phyloP scores from a whole-genome alignment of 2,113 vertebrate genomes.

The Thamnophis sirtalis region DNA sequence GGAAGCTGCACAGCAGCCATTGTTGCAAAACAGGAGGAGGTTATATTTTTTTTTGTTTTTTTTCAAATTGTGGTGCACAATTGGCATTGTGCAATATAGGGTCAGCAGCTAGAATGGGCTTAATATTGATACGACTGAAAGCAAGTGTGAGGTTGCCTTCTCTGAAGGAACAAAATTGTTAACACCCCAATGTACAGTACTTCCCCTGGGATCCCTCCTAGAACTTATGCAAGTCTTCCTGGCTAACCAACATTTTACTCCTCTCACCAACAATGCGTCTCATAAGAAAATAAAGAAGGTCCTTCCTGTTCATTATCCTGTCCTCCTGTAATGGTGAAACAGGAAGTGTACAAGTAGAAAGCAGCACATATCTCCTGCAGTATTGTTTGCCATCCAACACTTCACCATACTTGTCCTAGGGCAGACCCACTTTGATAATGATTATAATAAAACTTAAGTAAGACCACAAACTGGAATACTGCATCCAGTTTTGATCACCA shows the following conservation, averaged over 20 bases:
- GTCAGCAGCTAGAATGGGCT: conserved; percentile 2
- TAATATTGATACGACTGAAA: neutral
- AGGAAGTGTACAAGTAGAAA: neutral
- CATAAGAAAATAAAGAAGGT: neutral
- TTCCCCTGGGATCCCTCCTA: neutral
- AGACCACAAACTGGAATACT: neutral
- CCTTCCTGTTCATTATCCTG: neutral
- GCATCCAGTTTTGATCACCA: neutral
- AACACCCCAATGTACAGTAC: neutral
- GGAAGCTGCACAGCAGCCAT: conserved; percentile 47
- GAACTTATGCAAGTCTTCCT: neutral
- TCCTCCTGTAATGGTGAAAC: neutral
- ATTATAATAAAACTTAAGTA: neutral
- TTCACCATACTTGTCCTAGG: neutral
- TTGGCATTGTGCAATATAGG: conserved; percentile 37
- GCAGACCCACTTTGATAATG: neutral
- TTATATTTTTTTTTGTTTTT: conserved; percentile 26
- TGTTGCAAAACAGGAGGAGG: conserved; percentile 55
- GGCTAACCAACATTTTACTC: neutral
- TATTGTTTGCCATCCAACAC: neutral
- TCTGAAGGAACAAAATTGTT: neutral
- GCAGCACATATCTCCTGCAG: neutral
- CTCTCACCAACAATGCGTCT: neutral
- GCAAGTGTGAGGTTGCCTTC: neutral
- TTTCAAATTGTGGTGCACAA: conserved; percentile 17